phyloP scores from a whole-genome alignment of 2,797 vertebrate genomes.

The Thaleichthys pacificus region DNA sequence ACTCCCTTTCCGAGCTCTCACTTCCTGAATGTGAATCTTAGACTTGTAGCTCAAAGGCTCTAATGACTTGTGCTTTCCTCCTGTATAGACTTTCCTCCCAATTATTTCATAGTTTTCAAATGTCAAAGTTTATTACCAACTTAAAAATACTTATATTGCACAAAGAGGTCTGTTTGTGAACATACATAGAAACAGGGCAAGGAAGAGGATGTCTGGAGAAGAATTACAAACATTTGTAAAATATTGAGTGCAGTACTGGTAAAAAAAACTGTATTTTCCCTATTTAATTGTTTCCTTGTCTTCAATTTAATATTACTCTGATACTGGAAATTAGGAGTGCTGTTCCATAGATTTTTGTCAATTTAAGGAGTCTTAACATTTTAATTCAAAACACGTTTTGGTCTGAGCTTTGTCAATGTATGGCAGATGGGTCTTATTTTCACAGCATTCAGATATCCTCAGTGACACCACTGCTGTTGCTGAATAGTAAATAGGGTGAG shows the following conservation, averaged over 20 bases:
- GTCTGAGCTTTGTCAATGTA: not conserved
- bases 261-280: constrained; percentile 35
- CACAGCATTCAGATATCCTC: not conserved
- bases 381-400: too few relatives aligned
- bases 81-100: constrained; percentile 49
- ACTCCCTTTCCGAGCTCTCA: constrained; percentile 63
- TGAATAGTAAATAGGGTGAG: not conserved
- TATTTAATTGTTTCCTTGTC: constrained; percentile 8
- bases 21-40: constrained; percentile 74
- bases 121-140: constrained; percentile 60
- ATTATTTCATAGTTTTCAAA: constrained; percentile 52
- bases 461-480: constrained; percentile 1
- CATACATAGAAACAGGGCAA: constrained; percentile 40
- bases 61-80: constrained; percentile 47
- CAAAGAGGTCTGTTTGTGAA: constrained; percentile 36
- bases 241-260: constrained; percentile 45
- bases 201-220: constrained; percentile 35
- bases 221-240: constrained; percentile 38
- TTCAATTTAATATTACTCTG: not conserved
- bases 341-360: too few relatives aligned
- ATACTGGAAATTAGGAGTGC: too few relatives aligned
- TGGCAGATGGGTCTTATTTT: not conserved
- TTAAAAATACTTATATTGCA: constrained; percentile 48
- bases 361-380: too few relatives aligned
- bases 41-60: constrained; percentile 65